Base-by-base conservation (phyloP, 2,797 vertebrate species). In the Myotis vivesi region DNA sequence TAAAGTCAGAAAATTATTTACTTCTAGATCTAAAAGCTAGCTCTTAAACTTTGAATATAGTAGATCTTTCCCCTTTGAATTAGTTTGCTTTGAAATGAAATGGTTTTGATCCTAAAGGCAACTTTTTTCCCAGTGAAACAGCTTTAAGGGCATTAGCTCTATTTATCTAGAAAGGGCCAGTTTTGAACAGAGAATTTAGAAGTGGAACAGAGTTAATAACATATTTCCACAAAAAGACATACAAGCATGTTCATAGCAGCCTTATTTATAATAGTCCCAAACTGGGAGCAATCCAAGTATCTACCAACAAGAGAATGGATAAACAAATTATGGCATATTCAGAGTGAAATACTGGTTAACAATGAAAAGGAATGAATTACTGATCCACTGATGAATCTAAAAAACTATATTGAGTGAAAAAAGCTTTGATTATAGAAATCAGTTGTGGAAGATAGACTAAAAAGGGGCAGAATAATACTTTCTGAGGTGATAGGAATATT, bases 181-280 rank as follows among this genome's bases (percentile, higher is more conserved):
- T 89, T 97, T 92, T 90, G 69, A 92, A 72, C 12, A 30, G 41
- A 44, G 38, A 92, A 84, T 87, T 92, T 69, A 66, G 38, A 83
- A 87, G 12, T 84, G 28, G 36, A 86, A 69, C 51, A 76, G 69
- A 62, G 28, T 76, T 89, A 25, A 93, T 93, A 94, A 80, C 46
- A 22, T 53, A 20, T 62, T 55, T 30, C 33, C 64, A 23, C 19
- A 64, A 64, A 57, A 87, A 64, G 33, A 76, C 22, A 30, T 6
- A 77, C 2, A 77, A 62, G 38, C 44, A 11, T 81, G 33, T 90
- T 89, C 17, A 44, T 38, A 84, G 44, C 30, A 88, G 20, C 16
- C 20, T 75, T 83, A 55, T 89, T 62, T 68, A 8, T 77, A 49
- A 83, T 46, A 68, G n/a, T 41, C 41, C 73, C n/a, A 81, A 68